Percentiles rank a stretch among this genome's conserved stretches.
Evolutionary conservation across 2,888 invertebrate genomes (phyloP).

Genomic region (Mayetiola destructor): DNA sequence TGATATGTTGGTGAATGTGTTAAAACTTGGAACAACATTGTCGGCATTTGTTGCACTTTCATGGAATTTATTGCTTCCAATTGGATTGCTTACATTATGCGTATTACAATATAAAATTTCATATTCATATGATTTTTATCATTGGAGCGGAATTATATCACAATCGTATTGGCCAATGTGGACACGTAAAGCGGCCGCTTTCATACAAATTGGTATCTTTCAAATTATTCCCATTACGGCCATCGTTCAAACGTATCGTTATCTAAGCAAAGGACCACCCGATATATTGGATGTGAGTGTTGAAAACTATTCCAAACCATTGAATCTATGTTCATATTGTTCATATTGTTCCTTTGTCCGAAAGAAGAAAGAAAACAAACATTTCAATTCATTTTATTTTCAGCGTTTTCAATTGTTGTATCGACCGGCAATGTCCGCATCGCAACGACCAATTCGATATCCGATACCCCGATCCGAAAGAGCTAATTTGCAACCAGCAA

Average conservation of each 20-base stretch:
- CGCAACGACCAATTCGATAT: slow-evolving; percentile 4
- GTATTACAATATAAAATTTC: slow-evolving; percentile 58
- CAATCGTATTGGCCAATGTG: slow-evolving; percentile 67
- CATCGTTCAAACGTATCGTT: slow-evolving; percentile 51
- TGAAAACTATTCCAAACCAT: neutral
- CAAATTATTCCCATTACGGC: slow-evolving; percentile 48
- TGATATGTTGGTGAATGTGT: slow-evolving; percentile 33
- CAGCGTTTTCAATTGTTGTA: slow-evolving; percentile 74
- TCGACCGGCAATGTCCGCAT: slow-evolving; percentile 46
- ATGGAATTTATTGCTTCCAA: slow-evolving; percentile 78
- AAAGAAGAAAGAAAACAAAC: neutral
- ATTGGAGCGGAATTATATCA: slow-evolving; percentile 40
- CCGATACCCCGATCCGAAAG: slow-evolving; percentile 1
- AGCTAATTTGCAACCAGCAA: neutral
- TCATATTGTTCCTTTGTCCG: slow-evolving; percentile 2
- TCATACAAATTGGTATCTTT: slow-evolving; percentile 61
- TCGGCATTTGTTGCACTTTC: slow-evolving; percentile 58
- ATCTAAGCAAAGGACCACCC: slow-evolving; percentile 67
- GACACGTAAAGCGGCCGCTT: slow-evolving; percentile 61
- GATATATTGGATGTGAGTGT: slow-evolving; percentile 69
- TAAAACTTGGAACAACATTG: slow-evolving; percentile 40
- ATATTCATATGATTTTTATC: slow-evolving; percentile 50
- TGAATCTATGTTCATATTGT: neutral
- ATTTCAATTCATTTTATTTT: slow-evolving; percentile 20
- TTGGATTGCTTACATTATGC: slow-evolving; percentile 58